Evolutionary conservation across 1,140 invertebrate species (phyloP).

Genomic region (Chrysomallon squamiferum): DNA sequence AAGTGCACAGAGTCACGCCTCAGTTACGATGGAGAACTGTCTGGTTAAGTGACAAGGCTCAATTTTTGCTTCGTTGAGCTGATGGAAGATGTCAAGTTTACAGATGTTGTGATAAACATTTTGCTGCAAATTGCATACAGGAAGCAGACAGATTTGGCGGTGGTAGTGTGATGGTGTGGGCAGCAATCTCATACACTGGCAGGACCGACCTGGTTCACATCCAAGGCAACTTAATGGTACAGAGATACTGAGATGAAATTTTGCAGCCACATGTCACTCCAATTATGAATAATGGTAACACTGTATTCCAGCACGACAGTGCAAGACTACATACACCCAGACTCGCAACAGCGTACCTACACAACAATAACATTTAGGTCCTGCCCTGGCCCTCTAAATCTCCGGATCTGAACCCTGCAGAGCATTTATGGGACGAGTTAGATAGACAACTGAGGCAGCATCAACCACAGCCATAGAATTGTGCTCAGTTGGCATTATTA

Average conservation of each 20-base stretch:
- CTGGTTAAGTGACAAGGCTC: conserved; percentile 16
- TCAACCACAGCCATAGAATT: too few species aligned
- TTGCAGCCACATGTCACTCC: conserved; percentile 19
- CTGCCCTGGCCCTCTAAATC: too few species aligned
- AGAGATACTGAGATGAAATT: conserved; percentile 22
- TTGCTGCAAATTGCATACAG: conserved; percentile 11
- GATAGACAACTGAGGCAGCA: too few species aligned
- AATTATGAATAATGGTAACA: conserved; percentile 1
- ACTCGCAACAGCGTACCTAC: too few species aligned
- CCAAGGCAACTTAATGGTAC: conserved; percentile 13
- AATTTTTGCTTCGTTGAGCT: conserved; percentile 3
- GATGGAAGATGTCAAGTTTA: conserved; percentile 22
- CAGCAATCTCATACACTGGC: conserved; percentile 11
- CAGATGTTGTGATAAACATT: conserved; percentile 16
- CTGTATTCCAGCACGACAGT: too few species aligned
- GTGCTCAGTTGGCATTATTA: too few species aligned
- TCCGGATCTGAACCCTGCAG: too few species aligned
- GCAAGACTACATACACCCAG: too few species aligned
- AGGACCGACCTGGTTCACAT: conserved; percentile 15
- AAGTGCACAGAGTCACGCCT: conserved; percentile 4
- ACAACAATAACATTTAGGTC: too few species aligned
- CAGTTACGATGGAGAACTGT: conserved; percentile 9
- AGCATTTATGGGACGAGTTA: too few species aligned
- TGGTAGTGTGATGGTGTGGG: conserved; percentile 24
- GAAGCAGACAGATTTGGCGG: conserved; percentile 14